phyloP scores from a whole-genome alignment of 2,113 vertebrate species.

The Gnathonemus longibarbis region DNA sequence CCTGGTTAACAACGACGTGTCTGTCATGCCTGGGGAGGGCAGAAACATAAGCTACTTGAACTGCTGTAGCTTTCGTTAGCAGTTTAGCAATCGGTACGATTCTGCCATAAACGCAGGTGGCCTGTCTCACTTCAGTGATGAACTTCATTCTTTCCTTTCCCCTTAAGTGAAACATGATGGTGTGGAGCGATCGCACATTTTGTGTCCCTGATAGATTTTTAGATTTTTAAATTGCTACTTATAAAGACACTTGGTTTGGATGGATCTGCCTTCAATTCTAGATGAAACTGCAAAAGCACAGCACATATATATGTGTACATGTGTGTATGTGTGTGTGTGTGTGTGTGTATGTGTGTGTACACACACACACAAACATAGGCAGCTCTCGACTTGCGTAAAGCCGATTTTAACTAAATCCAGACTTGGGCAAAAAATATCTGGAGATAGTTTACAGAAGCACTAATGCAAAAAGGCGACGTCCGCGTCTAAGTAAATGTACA shows the following conservation, averaged over 20 bases:
- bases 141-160: neutral
- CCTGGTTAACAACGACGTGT: slow-evolving; percentile 89
- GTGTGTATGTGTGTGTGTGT: neutral
- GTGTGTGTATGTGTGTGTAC: neutral
- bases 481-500: neutral
- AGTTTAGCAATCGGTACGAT: neutral
- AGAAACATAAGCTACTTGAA: slow-evolving; percentile 96
- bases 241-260: neutral
- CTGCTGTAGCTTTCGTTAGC: slow-evolving; percentile 81
- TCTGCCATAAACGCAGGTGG: neutral
- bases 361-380: neutral
- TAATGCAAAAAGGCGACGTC: neutral
- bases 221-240: neutral
- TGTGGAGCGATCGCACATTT: neutral
- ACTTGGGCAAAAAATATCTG: neutral
- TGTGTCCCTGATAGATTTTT: neutral
- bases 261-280: neutral
- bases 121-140: neutral
- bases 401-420: neutral
- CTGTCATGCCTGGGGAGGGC: slow-evolving; percentile 88
- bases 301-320: neutral
- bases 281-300: slow-evolving; percentile 1
- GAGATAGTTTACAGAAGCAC: neutral
- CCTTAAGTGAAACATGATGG: neutral
- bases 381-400: neutral